A percentile compares a stretch with the other conserved stretches of the same genome.
Conservation (phyloP, 1,140 invertebrate species). For the Magallana gigas region DNA sequence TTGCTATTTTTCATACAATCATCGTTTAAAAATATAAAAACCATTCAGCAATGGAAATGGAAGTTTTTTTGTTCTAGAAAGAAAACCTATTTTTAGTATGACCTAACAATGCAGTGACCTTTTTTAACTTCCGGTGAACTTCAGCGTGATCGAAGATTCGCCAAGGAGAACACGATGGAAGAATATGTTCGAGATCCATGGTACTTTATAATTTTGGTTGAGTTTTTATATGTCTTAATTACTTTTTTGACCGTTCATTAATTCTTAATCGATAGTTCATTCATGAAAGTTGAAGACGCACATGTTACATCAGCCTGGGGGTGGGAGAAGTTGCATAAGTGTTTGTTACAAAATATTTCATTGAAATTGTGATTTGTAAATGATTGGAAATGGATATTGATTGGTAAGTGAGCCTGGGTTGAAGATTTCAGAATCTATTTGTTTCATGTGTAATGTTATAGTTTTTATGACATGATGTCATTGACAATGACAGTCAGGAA, state of each 20-base stretch:
- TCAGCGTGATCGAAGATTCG: constrained; percentile 36
- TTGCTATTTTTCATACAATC: neutral
- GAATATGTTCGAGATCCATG: constrained; percentile 94
- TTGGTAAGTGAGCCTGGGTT: no score
- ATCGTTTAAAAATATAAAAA: neutral
- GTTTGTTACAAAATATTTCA: neutral
- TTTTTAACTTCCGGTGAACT: constrained; percentile 48
- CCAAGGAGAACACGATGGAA: constrained; percentile 84
- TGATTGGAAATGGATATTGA: neutral
- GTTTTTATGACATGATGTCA: no score
- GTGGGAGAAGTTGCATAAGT: constrained; percentile 5
- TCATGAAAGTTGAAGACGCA: neutral
- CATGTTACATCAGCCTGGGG: neutral
- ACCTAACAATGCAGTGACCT: constrained; percentile 32
- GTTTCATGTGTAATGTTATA: no score
- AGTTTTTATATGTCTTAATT: neutral
- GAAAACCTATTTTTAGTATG: neutral
- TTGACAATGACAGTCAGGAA: no score
- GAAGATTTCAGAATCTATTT: no score
- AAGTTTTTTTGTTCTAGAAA: no score
- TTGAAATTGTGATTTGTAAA: neutral
- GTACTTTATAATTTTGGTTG: constrained; percentile 62
- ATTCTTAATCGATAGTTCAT: neutral
- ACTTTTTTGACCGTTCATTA: constrained; percentile 43
- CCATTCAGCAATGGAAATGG: neutral